phyloP scores from a whole-genome alignment of 2,888 invertebrate species.

The Drosophila leonis region DNA sequence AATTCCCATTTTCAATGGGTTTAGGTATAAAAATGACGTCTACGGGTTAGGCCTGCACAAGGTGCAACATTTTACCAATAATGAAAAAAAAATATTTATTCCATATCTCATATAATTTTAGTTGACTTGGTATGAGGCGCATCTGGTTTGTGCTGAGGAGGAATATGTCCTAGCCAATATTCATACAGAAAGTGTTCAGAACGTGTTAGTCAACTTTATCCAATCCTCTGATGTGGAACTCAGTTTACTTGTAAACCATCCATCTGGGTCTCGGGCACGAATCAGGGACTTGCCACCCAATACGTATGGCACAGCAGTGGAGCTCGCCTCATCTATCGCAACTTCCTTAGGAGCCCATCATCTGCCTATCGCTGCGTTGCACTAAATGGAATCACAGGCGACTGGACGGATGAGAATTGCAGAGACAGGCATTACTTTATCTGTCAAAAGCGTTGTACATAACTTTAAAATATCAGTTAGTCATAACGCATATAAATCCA shows the following conservation, averaged over 20 bases:
- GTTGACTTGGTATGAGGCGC: conserved; percentile 24
- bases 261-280: conserved; percentile 26
- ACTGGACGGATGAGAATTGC: conserved; percentile 47
- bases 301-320: conserved; percentile 41
- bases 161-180: not conserved
- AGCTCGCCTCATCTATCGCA: conserved; percentile 33
- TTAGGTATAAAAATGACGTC: too few species aligned
- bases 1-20: too few species aligned
- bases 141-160: conserved; percentile 6
- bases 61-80: conserved; percentile 1
- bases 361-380: conserved; percentile 38
- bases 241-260: not conserved
- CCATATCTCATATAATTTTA: too few species aligned
- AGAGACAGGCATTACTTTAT: conserved; percentile 43
- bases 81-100: too few species aligned
- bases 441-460: conserved; percentile 30
- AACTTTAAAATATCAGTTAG: not conserved
- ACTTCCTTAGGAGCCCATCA: conserved; percentile 37
- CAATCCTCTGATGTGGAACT: not conserved
- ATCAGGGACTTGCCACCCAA: not conserved
- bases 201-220: fast-evolving
- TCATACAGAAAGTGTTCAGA: not conserved
- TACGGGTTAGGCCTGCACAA: conserved; percentile 2
- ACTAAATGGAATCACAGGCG: conserved; percentile 21
- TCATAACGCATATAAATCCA: too few species aligned